A percentile compares a stretch with the other conserved stretches of the same genome.
phyloP scores from a whole-genome alignment of 2,113 vertebrate genomes.

The Syngnathus scovelli region DNA sequence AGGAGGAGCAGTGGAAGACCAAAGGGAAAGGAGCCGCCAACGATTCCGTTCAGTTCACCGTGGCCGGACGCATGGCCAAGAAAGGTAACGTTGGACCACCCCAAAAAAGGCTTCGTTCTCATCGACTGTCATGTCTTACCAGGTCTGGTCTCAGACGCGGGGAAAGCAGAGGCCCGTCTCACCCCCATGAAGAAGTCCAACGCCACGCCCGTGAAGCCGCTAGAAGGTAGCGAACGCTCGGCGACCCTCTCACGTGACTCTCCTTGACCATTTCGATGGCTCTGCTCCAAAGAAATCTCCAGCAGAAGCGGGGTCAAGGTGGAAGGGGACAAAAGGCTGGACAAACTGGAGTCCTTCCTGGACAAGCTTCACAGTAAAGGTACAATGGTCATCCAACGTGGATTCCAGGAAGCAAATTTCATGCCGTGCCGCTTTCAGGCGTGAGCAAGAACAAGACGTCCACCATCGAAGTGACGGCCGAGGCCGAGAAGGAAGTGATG shows the following conservation, averaged over 20 bases:
- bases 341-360: slow-evolving; percentile 78
- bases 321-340: slow-evolving; percentile 74
- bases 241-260: neutral
- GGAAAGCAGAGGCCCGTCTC: slow-evolving; percentile 58
- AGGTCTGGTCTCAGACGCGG: slow-evolving; percentile 66
- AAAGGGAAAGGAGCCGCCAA: slow-evolving; percentile 74
- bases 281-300: slow-evolving; percentile 65
- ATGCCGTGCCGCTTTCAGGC: slow-evolving; percentile 35
- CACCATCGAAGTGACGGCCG: slow-evolving; percentile 70
- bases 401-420: no score
- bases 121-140: neutral
- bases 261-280: neutral
- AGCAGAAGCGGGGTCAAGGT: slow-evolving; percentile 59
- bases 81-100: slow-evolving; percentile 51
- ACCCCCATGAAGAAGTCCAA: slow-evolving; percentile 57
- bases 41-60: slow-evolving; percentile 75
- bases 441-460: slow-evolving; percentile 53
- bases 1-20: slow-evolving; percentile 73
- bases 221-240: slow-evolving; percentile 56
- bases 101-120: neutral
- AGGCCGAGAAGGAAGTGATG: slow-evolving; percentile 76
- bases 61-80: slow-evolving; percentile 76
- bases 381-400: slow-evolving; percentile 13
- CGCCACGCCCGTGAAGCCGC: slow-evolving; percentile 68
- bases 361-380: slow-evolving; percentile 76